Percentiles rank a stretch among this genome's conserved stretches.
These are phyloP conservation scores for Macrochelys suwanniensis DNA, from an alignment of 2,797 vertebrate species.

Conservation along the genomic window DNA sequence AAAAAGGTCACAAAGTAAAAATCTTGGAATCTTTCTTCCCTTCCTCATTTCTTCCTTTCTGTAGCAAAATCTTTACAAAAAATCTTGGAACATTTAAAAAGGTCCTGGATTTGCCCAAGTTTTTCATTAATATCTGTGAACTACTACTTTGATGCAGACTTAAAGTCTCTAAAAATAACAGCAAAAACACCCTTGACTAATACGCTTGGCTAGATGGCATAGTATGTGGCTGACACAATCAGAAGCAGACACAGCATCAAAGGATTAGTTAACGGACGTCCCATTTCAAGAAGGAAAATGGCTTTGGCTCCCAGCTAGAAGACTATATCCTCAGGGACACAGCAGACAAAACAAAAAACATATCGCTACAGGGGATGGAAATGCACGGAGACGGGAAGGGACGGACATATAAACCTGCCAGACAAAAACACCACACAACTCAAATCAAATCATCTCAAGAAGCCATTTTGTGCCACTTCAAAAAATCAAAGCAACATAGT, in stretches of 20 bases:
- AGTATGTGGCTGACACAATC: not conserved
- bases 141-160: not conserved
- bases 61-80: not conserved
- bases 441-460: not conserved
- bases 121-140: not conserved
- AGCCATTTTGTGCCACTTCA: not conserved
- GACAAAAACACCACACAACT: not conserved
- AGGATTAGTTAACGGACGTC: not conserved
- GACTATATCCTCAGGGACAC: not conserved
- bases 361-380: fast-evolving
- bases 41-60: not conserved
- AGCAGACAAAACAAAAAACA: not conserved
- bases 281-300: not conserved
- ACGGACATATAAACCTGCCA: not conserved
- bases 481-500: not conserved
- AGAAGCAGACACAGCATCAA: not conserved
- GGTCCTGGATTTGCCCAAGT: fast-evolving
- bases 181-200: not conserved
- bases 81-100: not conserved
- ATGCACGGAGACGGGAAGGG: not conserved
- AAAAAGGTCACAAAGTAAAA: not conserved
- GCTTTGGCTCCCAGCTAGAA: not conserved
- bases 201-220: not conserved
- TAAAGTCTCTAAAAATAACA: conserved; percentile 9
- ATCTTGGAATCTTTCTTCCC: not conserved